Evolutionary conservation across 2,113 vertebrate genomes (phyloP).

Genomic region (Acinonyx jubatus): DNA sequence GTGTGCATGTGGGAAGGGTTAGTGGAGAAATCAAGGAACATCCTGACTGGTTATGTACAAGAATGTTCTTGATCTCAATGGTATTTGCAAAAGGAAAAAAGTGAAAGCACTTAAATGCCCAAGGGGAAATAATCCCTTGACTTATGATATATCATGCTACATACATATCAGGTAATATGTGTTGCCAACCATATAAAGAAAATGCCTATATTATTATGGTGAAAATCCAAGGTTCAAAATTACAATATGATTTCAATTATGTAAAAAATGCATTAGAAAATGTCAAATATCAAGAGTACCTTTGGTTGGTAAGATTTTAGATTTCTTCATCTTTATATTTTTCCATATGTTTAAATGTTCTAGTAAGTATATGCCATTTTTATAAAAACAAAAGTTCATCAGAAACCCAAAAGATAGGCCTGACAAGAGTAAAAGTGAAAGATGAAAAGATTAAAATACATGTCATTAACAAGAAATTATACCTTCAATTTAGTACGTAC

Average conservation of each 20-base stretch:
- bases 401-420: not conserved
- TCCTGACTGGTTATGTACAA: not conserved
- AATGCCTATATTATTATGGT: not conserved
- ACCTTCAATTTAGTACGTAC: not conserved
- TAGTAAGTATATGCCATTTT: not conserved
- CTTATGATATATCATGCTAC: not conserved
- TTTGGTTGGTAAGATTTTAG: not conserved
- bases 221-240: constrained; percentile 20
- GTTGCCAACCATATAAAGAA: not conserved
- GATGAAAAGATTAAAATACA: constrained; percentile 6
- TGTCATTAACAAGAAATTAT: not conserved
- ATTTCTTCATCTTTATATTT: not conserved
- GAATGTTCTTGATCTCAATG: not conserved
- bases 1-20: not conserved
- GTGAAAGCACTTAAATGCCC: not conserved
- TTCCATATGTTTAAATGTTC: not conserved
- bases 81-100: not conserved
- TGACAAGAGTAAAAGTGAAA: not conserved
- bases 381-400: constrained; percentile 11
- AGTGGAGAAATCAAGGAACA: not conserved
- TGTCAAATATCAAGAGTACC: constrained; percentile 20
- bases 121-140: not conserved
- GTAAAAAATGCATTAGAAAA: not conserved
- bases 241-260: not conserved
- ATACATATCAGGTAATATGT: not conserved